Base-by-base conservation (phyloP, 2,888 invertebrate species). In the Pristionchus exspectatus region DNA sequence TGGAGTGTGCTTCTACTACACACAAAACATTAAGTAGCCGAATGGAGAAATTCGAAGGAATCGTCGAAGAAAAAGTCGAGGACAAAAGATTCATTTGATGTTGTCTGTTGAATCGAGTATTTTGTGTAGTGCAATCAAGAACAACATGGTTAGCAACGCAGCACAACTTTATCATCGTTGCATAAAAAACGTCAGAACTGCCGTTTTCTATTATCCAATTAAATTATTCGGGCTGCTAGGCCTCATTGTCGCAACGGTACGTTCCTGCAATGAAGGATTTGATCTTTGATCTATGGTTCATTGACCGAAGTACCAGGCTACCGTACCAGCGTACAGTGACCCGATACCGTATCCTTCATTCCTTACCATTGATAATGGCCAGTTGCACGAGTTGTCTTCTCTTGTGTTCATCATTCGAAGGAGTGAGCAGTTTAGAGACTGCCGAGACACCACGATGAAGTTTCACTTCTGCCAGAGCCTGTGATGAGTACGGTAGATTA, bases 341-440 rank as follows among this genome's bases (percentile, higher is more conserved):
- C n/a, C n/a, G 12, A 2, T 24, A 66, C n/a, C 27, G 66, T n/a
- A n/a, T 66, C 27, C 66, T 12, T 66, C 10, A 18, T 27, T 2
- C 30, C 72, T 30, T 99, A 95, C 99, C 99, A 96, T 99, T 99
- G 95, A 99, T 98, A 95, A 99, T 99, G 95, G 99, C 99, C 95
- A 99, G 96, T 96, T 77, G 74, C 9, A 69, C 99, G 95, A 99
- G 96, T 96, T 99, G 99, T 95, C 98, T 97, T 96, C 99, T 99
- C 97, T 99, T 99, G 95, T 99, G 96, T 96, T 98, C 99, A 96
- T 99, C 99, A 96, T 99, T 99, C 88, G 98, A 98, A 95, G 98
- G 98, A 95, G 98, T 97, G 94, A 99, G 97, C 95, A 99, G 96
- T 96, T 98, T 98, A 96, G 98, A 98, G 91, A 99, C 98, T 97